Evolutionary conservation across 2,113 vertebrate species (phyloP).

Genomic region (Panurus biarmicus): DNA sequence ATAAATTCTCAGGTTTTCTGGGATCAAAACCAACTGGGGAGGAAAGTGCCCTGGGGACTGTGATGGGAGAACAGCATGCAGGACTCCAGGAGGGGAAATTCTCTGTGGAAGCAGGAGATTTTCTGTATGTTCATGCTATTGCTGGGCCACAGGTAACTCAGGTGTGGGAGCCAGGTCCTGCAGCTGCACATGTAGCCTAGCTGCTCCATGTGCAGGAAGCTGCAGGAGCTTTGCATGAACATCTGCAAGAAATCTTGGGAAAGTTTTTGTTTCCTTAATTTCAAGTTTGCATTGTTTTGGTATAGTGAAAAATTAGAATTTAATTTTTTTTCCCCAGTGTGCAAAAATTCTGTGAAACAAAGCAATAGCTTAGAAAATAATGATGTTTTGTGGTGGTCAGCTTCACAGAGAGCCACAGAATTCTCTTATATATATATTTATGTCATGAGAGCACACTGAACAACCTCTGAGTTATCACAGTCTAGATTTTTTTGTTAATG

Average conservation of each 20-base stretch:
- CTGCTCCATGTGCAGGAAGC: too few relatives aligned
- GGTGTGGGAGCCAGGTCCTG: not conserved
- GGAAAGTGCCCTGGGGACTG: not conserved
- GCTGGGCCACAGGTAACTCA: not conserved
- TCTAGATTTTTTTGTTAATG: not conserved
- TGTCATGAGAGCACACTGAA: not conserved
- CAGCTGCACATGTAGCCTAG: fast-evolving
- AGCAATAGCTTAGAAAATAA: not conserved
- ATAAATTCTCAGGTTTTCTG: not conserved
- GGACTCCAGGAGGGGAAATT: not conserved
- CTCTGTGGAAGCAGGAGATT: not conserved
- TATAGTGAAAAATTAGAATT: not conserved
- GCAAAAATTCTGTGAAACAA: not conserved
- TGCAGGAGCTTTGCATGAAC: not conserved
- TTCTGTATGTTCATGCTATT: fast-evolving
- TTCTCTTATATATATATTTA: not conserved
- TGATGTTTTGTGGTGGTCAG: not conserved
- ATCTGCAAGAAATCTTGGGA: not conserved
- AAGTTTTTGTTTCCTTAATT: not conserved
- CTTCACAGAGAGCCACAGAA: not conserved
- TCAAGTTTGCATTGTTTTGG: not conserved
- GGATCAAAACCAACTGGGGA: not conserved
- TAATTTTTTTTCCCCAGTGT: not conserved
- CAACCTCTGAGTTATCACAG: not conserved
- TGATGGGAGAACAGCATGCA: not conserved